phyloP scores from a whole-genome alignment of 2,888 invertebrate species.

The Eupithecia tripunctaria region DNA sequence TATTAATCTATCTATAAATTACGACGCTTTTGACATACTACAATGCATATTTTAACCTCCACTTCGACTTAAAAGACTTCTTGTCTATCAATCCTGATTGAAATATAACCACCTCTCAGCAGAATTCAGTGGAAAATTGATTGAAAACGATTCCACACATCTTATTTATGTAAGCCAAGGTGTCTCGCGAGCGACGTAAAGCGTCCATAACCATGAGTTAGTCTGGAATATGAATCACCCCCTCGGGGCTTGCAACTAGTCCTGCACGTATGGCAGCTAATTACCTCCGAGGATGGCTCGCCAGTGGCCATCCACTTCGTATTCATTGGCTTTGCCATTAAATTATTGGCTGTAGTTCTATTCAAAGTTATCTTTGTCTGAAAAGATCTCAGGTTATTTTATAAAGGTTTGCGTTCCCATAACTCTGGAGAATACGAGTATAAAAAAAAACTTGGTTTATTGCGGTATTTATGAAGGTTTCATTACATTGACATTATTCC shows the following conservation, averaged over 20 bases:
- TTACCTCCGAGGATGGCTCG: slow-evolving; percentile 12
- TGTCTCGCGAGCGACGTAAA: slow-evolving; percentile 23
- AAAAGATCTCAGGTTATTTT: not conserved
- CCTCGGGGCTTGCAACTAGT: slow-evolving; percentile 8
- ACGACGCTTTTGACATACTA: not conserved
- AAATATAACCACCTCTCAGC: not conserved
- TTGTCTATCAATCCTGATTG: not conserved
- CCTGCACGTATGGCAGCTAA: slow-evolving; percentile 22
- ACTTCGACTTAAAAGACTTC: not conserved
- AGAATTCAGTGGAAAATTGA: slow-evolving; percentile 18
- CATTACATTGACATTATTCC: too few relatives aligned
- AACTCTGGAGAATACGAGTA: not conserved
- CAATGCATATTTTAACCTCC: not conserved
- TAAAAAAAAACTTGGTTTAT: not conserved
- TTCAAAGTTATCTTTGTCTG: not conserved
- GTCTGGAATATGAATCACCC: slow-evolving; percentile 8
- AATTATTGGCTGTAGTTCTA: not conserved
- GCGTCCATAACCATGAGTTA: slow-evolving; percentile 2
- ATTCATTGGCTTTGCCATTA: slow-evolving; percentile 3
- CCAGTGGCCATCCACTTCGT: not conserved
- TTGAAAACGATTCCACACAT: slow-evolving; percentile 22
- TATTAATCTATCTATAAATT: not conserved
- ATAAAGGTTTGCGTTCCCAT: not conserved
- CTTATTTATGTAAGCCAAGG: slow-evolving; percentile 20
- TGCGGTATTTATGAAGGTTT: too few relatives aligned